phyloP scores from a whole-genome alignment of 2,888 invertebrate species.

The Fissipunctia ypsillon region DNA sequence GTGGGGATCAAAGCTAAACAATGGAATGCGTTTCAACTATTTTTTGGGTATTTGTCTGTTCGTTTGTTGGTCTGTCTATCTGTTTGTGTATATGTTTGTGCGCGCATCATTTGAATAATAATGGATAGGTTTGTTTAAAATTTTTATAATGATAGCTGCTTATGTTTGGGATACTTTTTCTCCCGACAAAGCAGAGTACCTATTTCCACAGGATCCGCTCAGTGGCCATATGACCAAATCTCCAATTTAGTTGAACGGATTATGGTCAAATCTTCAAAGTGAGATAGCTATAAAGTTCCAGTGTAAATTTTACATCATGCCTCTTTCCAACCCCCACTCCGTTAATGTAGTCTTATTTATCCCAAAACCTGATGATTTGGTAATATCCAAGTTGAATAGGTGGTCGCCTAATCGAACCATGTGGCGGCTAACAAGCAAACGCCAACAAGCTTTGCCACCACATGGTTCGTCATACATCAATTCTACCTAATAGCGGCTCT shows the following conservation, averaged over 20 bases:
- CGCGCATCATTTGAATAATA: conserved; percentile 47
- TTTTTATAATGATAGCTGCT: neutral
- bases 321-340: neutral
- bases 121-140: conserved; percentile 31
- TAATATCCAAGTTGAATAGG: neutral
- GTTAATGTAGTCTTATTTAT: neutral
- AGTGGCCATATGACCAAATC: neutral
- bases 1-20: neutral
- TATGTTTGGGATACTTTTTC: neutral
- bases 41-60: conserved; percentile 49
- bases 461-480: neutral
- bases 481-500: neutral
- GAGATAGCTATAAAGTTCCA: neutral
- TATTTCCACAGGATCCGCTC: neutral
- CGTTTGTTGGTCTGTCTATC: conserved; percentile 31
- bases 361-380: neutral
- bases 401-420: neutral
- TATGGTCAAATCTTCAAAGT: neutral
- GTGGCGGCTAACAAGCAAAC: neutral
- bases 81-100: conserved; percentile 43
- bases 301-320: neutral
- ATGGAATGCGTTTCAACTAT: conserved; percentile 47
- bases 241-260: neutral
- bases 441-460: neutral
- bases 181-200: neutral